Evolutionary conservation across 2,797 vertebrate species (phyloP).

Genomic region (Zenarchopterus dispar): DNA sequence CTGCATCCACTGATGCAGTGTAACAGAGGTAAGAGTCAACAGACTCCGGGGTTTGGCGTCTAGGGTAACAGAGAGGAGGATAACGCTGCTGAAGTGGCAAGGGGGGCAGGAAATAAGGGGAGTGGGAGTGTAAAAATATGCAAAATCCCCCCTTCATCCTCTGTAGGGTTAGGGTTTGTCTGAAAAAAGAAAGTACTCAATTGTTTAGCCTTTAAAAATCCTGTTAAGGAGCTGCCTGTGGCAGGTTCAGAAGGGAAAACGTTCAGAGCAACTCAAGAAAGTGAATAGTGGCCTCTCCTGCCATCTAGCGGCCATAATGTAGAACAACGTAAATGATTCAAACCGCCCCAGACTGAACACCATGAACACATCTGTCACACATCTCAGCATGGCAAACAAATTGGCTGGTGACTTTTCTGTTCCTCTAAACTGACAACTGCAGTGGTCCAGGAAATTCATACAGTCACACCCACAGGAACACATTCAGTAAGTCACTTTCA

Average conservation of each 20-base stretch:
- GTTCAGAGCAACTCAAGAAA: not conserved
- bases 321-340: not conserved
- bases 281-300: constrained; percentile 28
- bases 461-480: not conserved
- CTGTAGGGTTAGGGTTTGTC: constrained; percentile 13
- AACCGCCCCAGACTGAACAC: not conserved
- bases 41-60: constrained; percentile 26
- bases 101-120: constrained; percentile 33
- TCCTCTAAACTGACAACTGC: too few relatives aligned
- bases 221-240: constrained; percentile 12
- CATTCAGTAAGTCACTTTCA: not conserved
- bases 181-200: constrained; percentile 10
- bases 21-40: constrained; percentile 15
- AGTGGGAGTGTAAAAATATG: constrained; percentile 33
- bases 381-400: too few relatives aligned
- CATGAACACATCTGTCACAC: too few relatives aligned
- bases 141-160: not conserved
- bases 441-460: too few relatives aligned
- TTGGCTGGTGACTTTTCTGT: too few relatives aligned
- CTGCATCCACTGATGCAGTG: too few relatives aligned
- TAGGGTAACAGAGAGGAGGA: constrained; percentile 28
- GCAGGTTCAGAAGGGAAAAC: not conserved
- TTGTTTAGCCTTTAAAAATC: not conserved
- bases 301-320: constrained; percentile 64
- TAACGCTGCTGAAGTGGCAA: not conserved